phyloP scores from a whole-genome alignment of 1,140 invertebrate species.

The Drosophila bipectinata region DNA sequence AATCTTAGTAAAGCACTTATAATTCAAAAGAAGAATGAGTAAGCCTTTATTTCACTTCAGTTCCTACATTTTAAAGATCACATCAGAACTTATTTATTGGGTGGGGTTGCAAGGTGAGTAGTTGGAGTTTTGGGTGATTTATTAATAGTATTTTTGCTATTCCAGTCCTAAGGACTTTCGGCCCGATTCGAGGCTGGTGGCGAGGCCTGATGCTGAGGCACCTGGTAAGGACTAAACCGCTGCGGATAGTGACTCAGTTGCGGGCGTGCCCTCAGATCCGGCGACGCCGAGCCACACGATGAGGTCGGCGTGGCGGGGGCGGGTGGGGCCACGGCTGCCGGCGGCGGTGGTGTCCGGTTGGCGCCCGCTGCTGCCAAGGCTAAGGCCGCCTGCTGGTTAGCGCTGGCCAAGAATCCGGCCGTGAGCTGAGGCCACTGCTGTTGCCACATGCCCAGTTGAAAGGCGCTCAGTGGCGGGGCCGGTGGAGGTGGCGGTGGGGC shows the following conservation, averaged over 20 bases:
- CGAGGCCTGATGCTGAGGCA: conserved; percentile 75
- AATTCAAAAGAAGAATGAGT: not conserved
- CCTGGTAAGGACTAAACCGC: conserved; percentile 82
- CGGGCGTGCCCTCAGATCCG: conserved; percentile 69
- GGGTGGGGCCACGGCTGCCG: conserved; percentile 36
- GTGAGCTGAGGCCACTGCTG: conserved; percentile 83
- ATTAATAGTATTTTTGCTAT: not conserved
- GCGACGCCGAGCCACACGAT: conserved; percentile 74
- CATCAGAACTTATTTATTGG: not conserved
- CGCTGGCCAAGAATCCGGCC: conserved; percentile 79
- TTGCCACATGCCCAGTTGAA: conserved; percentile 83
- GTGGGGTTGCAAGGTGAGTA: conserved; percentile 10
- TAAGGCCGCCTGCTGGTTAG: conserved; percentile 78
- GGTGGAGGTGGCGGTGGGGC: conserved; percentile 69
- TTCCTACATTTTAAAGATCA: not conserved
- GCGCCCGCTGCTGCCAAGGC: conserved; percentile 72
- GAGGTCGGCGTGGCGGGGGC: conserved; percentile 72
- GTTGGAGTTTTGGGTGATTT: conserved; percentile 19
- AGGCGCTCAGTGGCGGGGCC: conserved; percentile 65
- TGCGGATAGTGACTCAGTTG: conserved; percentile 75
- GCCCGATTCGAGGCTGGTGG: conserved; percentile 60
- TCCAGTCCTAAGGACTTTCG: conserved; percentile 57
- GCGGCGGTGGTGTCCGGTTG: conserved; percentile 63
- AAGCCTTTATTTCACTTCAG: not conserved
- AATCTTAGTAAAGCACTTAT: too few relatives aligned